Conservation (phyloP, 2,113 vertebrate genomes). For the Ancistrus triradiatus region DNA sequence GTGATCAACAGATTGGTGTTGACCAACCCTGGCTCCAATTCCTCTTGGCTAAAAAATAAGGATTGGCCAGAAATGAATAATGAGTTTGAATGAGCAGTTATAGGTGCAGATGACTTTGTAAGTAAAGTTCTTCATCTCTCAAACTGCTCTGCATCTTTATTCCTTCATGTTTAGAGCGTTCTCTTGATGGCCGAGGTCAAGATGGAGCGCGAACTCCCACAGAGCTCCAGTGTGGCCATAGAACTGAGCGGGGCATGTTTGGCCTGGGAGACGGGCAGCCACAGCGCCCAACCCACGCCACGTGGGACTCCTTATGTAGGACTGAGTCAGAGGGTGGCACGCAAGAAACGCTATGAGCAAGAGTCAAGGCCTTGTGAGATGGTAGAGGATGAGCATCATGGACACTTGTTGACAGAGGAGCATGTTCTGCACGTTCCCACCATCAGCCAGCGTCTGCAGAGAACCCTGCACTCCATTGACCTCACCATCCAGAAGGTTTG, state of each 20-base stretch:
- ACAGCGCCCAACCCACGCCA: conserved; percentile 84
- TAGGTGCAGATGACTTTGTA: no score
- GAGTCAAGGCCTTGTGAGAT: conserved; percentile 47
- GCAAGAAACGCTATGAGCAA: conserved; percentile 52
- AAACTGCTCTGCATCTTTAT: no score
- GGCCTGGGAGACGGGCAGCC: conserved; percentile 84
- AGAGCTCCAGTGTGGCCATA: conserved; percentile 77
- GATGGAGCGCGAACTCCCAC: conserved; percentile 77
- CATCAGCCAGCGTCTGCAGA: conserved; percentile 74
- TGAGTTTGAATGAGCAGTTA: no score
- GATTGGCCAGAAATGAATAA: no score
- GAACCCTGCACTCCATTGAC: conserved; percentile 80
- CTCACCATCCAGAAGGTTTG: conserved; percentile 76
- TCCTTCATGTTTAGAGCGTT: no score
- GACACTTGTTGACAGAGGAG: conserved; percentile 79
- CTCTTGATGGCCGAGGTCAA: conserved; percentile 92
- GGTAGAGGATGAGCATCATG: conserved; percentile 70
- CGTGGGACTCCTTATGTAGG: conserved; percentile 82
- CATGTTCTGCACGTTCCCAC: conserved; percentile 67
- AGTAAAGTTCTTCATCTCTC: no score
- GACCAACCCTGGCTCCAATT: no score
- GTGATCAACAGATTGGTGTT: no score
- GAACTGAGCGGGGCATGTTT: conserved; percentile 84
- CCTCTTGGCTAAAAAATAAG: no score
- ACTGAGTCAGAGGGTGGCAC: conserved; percentile 59